A percentile compares a stretch with the other conserved stretches of the same genome.
These are phyloP conservation scores for Hesperophylax magnus DNA, from an alignment of 1,140 invertebrate species.

Conservation along the genomic window DNA sequence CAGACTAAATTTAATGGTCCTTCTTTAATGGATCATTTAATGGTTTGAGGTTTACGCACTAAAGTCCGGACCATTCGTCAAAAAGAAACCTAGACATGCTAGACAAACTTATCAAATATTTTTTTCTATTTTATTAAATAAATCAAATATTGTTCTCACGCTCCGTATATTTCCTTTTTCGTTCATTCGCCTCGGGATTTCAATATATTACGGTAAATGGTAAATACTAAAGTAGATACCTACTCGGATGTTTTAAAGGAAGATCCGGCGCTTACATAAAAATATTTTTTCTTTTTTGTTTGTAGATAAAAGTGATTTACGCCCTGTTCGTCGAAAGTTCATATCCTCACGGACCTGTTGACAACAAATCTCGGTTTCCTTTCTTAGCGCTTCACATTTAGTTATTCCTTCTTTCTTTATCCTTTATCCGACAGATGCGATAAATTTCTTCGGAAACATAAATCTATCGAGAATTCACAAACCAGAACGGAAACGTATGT, in stretches of 20 bases:
- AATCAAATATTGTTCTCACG: too few relatives aligned
- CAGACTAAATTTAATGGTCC: too few relatives aligned
- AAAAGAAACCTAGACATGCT: too few relatives aligned
- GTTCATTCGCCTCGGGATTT: background rate
- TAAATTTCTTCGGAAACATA: background rate
- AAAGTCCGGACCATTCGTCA: too few relatives aligned
- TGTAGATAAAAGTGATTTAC: slow-evolving; percentile 53
- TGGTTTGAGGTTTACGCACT: too few relatives aligned
- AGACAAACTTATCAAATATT: too few relatives aligned
- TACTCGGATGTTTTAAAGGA: slow-evolving; percentile 15
- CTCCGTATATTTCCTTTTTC: too few relatives aligned
- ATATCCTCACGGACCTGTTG: slow-evolving; percentile 40
- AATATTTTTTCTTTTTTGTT: slow-evolving; percentile 47
- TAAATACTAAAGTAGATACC: background rate
- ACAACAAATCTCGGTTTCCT: slow-evolving; percentile 14
- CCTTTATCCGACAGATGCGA: slow-evolving; percentile 9
- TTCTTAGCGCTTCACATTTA: background rate
- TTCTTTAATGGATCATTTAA: too few relatives aligned
- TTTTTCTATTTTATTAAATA: too few relatives aligned
- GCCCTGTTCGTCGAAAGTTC: slow-evolving; percentile 53
- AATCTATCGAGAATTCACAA: background rate
- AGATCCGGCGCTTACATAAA: slow-evolving; percentile 6
- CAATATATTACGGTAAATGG: background rate
- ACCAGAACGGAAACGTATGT: background rate
- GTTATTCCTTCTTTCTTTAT: background rate